Conservation (phyloP, 2,113 vertebrate species). For the Sisor rabdophorus region DNA sequence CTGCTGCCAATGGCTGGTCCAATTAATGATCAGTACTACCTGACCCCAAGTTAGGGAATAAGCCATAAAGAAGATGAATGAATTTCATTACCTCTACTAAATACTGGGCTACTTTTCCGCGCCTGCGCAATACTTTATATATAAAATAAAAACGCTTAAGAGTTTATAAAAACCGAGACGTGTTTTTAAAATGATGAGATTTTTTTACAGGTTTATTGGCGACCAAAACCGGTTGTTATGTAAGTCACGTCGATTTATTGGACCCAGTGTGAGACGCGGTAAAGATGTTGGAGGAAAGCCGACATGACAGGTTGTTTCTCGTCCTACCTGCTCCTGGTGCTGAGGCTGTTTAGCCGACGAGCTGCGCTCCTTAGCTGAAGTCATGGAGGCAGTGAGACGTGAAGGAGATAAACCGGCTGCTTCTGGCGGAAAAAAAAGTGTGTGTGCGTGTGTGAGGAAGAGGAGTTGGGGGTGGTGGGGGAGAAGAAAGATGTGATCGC, state of each 20-base stretch:
- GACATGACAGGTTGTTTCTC: background rate
- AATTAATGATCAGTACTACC: background rate
- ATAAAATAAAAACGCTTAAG: no score
- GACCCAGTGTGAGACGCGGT: background rate
- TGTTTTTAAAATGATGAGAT: no score
- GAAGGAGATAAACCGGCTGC: background rate
- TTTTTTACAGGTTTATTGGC: background rate
- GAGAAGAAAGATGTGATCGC: background rate
- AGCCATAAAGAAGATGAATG: background rate
- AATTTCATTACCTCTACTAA: no score
- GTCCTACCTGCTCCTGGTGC: conserved; percentile 78
- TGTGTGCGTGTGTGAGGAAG: conserved; percentile 2
- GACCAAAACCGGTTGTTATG: background rate
- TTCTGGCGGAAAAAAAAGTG: background rate
- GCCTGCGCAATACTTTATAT: background rate
- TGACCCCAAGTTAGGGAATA: background rate
- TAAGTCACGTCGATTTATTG: no score
- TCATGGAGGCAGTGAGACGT: conserved; percentile 69
- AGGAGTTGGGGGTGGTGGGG: conserved; percentile 1
- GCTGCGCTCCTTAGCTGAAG: conserved; percentile 84
- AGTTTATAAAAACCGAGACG: background rate
- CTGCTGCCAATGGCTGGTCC: background rate
- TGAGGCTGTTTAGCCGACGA: conserved; percentile 78
- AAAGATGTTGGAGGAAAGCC: background rate
- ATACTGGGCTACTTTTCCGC: background rate